Percentiles rank a stretch among this genome's conserved stretches.
Conservation (phyloP, 2,113 vertebrate genomes). For the Craseonycteris thonglongyai region DNA sequence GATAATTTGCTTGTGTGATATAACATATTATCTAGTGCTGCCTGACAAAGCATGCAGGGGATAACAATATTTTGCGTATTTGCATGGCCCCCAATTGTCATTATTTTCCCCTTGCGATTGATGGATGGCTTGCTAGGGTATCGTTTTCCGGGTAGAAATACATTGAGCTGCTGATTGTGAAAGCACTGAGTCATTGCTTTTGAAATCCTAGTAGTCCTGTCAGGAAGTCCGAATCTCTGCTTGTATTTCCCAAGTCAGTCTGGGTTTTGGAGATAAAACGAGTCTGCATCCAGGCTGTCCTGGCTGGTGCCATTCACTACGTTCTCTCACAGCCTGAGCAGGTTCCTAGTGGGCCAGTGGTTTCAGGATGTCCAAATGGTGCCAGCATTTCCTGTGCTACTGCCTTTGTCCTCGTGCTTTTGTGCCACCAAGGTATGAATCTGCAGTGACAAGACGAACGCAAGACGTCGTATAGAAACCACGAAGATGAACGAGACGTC, state of each 20-base stretch:
- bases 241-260: neutral
- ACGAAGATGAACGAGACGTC: neutral
- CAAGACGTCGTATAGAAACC: neutral
- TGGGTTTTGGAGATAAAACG: neutral
- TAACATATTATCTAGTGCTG: neutral
- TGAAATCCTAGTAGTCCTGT: neutral
- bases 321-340: neutral
- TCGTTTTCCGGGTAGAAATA: neutral
- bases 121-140: neutral
- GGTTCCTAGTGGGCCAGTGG: fast-evolving
- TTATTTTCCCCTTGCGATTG: neutral
- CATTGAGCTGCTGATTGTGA: neutral
- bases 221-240: neutral
- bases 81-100: neutral
- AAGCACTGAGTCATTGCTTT: neutral
- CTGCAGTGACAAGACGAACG: neutral
- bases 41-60: neutral
- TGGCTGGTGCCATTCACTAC: neutral
- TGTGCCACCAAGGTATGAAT: neutral
- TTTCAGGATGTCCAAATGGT: neutral
- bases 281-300: neutral
- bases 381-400: neutral
- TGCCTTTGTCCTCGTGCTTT: neutral
- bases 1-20: neutral
- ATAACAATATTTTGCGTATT: neutral